phyloP scores from a whole-genome alignment of 2,797 vertebrate genomes.

The Lacerta viridis region DNA sequence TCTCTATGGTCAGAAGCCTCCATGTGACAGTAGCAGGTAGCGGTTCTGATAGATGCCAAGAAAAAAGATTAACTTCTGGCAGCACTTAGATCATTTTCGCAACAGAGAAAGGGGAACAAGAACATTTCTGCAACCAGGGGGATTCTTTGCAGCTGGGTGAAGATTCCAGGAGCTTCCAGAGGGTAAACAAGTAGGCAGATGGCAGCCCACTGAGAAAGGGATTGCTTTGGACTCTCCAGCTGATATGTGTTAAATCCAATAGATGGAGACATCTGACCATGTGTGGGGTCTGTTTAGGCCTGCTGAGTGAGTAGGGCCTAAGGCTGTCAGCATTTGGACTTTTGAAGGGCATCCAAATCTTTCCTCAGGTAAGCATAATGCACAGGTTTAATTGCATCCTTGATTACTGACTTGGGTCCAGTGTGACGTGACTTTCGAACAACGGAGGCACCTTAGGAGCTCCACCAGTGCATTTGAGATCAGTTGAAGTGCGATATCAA shows the following conservation, averaged over 20 bases:
- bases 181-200: constrained; percentile 7
- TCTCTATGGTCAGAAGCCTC: not conserved
- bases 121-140: not conserved
- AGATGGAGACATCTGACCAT: not conserved
- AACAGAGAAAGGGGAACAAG: not conserved
- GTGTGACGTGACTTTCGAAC: constrained; percentile 1
- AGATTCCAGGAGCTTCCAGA: not conserved
- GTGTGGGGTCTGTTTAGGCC: constrained; percentile 6
- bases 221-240: not conserved
- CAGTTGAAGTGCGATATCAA: not conserved
- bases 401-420: not conserved
- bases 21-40: not conserved
- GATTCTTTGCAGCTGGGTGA: not conserved
- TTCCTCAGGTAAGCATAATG: constrained; percentile 14
- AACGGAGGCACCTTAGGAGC: not conserved
- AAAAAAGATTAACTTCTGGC: not conserved
- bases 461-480: not conserved
- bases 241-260: constrained; percentile 8
- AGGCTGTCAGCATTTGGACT: not conserved
- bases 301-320: not conserved
- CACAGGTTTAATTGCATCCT: not conserved
- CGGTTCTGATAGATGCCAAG: not conserved
- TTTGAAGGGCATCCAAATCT: constrained; percentile 34
- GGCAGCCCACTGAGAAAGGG: not conserved
- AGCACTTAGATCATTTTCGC: not conserved